Conservation (phyloP, 2,113 vertebrate genomes). For the Calypte anna region DNA sequence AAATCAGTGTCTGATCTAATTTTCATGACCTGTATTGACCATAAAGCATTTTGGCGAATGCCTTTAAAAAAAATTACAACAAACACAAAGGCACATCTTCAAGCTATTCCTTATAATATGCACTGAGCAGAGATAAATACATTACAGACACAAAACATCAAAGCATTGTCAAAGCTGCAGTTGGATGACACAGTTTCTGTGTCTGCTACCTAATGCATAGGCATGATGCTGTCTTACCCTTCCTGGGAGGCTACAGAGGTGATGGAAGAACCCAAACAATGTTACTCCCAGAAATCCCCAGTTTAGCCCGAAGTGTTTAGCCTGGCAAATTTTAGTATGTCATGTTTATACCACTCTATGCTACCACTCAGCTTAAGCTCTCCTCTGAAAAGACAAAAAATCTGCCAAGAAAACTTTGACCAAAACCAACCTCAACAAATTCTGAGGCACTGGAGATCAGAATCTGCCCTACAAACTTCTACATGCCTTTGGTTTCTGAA, state of each 20-base stretch:
- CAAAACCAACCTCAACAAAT: background rate
- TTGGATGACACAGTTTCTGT: background rate
- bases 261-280: background rate
- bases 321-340: constrained; percentile 87
- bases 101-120: background rate
- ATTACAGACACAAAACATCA: constrained; percentile 22
- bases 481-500: background rate
- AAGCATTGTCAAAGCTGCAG: constrained; percentile 2
- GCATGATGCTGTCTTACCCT: background rate
- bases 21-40: background rate
- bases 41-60: constrained; percentile 10
- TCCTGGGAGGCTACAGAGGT: background rate
- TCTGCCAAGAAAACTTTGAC: too few relatives aligned
- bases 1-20: constrained; percentile 56
- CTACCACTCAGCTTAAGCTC: constrained; percentile 82
- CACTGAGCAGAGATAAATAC: background rate
- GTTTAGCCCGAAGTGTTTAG: constrained; percentile 20
- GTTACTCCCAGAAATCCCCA: background rate
- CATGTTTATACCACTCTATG: constrained; percentile 86
- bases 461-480: background rate
- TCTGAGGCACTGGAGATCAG: constrained; percentile 34
- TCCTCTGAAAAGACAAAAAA: constrained; percentile 46
- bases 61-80: background rate
- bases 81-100: background rate
- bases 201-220: background rate